Base-by-base conservation (phyloP, 2,797 vertebrate species). In the Sebastes kiyomatsui region DNA sequence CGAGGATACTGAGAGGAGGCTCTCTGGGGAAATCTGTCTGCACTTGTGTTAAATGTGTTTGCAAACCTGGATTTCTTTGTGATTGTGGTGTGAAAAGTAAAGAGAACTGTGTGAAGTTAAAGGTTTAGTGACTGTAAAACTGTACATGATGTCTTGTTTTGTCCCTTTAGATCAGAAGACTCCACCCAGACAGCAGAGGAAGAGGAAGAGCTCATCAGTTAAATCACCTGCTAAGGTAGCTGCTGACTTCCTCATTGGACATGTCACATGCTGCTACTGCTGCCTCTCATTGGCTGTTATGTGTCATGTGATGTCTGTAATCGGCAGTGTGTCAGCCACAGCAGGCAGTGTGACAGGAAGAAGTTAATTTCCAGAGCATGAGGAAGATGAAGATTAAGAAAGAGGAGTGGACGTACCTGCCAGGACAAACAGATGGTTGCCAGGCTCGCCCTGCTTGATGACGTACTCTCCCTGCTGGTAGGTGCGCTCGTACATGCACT, bases 401-500 rank as follows among this genome's bases (percentile, higher is more conserved):
- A 61, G 46, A 7, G 59, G 58, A 6, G 10, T 5, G 65, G 14
- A 87, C 71, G 56, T 80, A 98, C 97, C 97, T 95, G 97, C 97
- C 89, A 99, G 95, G 35, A 99, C 96, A 77, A 98, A 99, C 85
- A 99, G 97, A 75, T 98, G 97, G 84, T 97, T 97, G 23, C 98
- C 97, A 0, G 95, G 96, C 73, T 99, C 97, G 12, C 97, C 97
- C 92, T 99, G 97, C 80, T 96, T 95, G 91, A 98, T 95, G 71
- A 98, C 94, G 20, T 94, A 96, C 69, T 97, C 97, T 5, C 96
- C 97, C 83, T 97, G 96, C 83, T 96, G 96, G 90, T 97, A 98
- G 4, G 92, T 97, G 84, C 97, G 95, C 83, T 97, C 96, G 1
- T 99, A 98, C 98, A 98, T 98, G 58, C 97, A 99, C 91, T 99